Base-by-base conservation (phyloP, 2,888 invertebrate genomes). In the Baronia brevicornis region DNA sequence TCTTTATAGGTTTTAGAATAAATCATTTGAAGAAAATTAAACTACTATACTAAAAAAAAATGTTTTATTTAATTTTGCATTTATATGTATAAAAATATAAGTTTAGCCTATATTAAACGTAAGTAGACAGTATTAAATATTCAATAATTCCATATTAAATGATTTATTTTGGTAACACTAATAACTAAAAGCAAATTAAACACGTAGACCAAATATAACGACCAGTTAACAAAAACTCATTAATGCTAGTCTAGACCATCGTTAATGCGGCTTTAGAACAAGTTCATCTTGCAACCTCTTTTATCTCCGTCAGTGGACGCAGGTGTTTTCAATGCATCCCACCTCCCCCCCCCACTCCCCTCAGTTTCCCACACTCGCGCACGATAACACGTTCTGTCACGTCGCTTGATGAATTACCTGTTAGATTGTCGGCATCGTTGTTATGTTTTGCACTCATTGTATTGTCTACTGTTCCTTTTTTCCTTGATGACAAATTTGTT, bases 351-450 rank as follows among this genome's bases (percentile, higher is more conserved):
- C 22, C 14, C 35, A 39, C 39, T 17, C 36, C 36, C 32, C 29
- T 34, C 40, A n/a, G n/a, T n/a, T n/a, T 23, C 38, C 45, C 45
- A 33, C 39, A 55, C 51, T 47, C 43, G 32, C 18, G 21, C 41
- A 53, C 63, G 68, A 69, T 69, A 75, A 73, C 73, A 73, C 59
- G 61, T 51, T 69, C 71, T 73, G 75, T 78, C 77, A 75, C 72
- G 68, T 64, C 59, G 42, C 57, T 57, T 79, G 78, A 79, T 79
- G 77, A 79, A 78, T 78, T 70, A 73, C 71, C 72, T 72, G 74
- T 77, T 75, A 75, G 69, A 69, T 72, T 69, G 71, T 70, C 69
- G 56, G 57, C 57, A 57, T 35, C 54, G 58, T 54, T 52, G 50
- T 18, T 11, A 40, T 57, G 57, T 66, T 66, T 63, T 61, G 60